phyloP scores from a whole-genome alignment of 92 coral and sea anemone species.

The Siderastrea siderea region DNA sequence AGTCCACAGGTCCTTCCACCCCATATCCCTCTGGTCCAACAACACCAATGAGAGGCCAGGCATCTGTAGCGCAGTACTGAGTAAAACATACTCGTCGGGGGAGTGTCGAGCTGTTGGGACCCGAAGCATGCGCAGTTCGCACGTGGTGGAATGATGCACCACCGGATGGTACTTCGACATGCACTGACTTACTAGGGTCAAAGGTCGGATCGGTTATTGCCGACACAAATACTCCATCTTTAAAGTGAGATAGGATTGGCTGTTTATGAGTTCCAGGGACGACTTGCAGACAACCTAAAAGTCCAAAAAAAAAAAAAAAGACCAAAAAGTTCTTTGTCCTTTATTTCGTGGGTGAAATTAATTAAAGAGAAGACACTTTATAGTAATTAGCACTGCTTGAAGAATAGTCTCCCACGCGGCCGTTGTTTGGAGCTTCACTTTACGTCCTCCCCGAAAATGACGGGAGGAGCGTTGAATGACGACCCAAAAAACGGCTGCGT shows the following conservation, averaged over 20 bases:
- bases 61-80: slow-evolving; percentile 70
- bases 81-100: slow-evolving; percentile 60
- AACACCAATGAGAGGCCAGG: slow-evolving; percentile 79
- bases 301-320: background rate
- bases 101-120: slow-evolving; percentile 45
- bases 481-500: no score
- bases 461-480: no score
- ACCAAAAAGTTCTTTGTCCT: background rate
- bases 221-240: slow-evolving; percentile 56
- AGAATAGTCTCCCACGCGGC: no score
- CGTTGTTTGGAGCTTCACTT: no score
- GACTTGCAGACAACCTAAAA: slow-evolving; percentile 74
- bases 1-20: slow-evolving; percentile 68
- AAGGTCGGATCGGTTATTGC: slow-evolving; percentile 66
- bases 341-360: background rate
- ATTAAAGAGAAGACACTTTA: no score
- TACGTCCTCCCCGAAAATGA: no score
- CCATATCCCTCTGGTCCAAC: slow-evolving; percentile 53
- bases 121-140: slow-evolving; percentile 71
- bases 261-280: slow-evolving; percentile 74
- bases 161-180: slow-evolving; percentile 73
- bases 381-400: no score
- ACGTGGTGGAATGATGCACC: slow-evolving; percentile 77
- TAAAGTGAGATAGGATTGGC: slow-evolving; percentile 67
- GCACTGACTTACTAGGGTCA: slow-evolving; percentile 66